A percentile compares a stretch with the other conserved stretches of the same genome.
phyloP scores from a whole-genome alignment of 2,888 invertebrate genomes.

The Silvanus unidentatus region DNA sequence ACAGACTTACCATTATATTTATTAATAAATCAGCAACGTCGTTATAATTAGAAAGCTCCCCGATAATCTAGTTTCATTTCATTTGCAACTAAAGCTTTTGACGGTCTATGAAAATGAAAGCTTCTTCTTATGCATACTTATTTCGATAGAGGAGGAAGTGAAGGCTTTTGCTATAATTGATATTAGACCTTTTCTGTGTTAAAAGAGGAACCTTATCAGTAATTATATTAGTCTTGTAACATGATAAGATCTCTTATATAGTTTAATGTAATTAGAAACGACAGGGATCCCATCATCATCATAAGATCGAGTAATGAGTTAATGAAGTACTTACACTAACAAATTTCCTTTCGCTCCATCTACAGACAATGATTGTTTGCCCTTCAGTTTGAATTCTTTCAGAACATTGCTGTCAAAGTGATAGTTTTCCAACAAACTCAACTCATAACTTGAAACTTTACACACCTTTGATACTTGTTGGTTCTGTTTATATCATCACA shows the following conservation, averaged over 20 bases:
- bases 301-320: constrained; percentile 23
- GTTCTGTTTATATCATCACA: no score
- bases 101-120: no score
- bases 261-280: constrained; percentile 20
- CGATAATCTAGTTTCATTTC: no score
- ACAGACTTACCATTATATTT: no score
- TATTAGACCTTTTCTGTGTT: constrained; percentile 8
- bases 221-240: constrained; percentile 19
- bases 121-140: no score
- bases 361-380: constrained; percentile 17
- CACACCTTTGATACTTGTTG: no score
- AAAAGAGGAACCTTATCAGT: constrained; percentile 12
- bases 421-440: constrained; percentile 21
- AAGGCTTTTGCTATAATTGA: neutral
- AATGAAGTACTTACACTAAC: constrained; percentile 30
- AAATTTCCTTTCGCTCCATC: constrained; percentile 26
- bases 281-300: constrained; percentile 14
- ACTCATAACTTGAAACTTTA: constrained; percentile 2
- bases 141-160: no score
- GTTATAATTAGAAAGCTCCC: no score
- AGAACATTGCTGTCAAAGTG: constrained; percentile 17
- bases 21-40: no score
- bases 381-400: constrained; percentile 8
- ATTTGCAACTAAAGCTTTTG: no score
- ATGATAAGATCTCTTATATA: constrained; percentile 21